Base-by-base conservation (phyloP, 2,113 vertebrate genomes). In the Bolborhynchus lineola region DNA sequence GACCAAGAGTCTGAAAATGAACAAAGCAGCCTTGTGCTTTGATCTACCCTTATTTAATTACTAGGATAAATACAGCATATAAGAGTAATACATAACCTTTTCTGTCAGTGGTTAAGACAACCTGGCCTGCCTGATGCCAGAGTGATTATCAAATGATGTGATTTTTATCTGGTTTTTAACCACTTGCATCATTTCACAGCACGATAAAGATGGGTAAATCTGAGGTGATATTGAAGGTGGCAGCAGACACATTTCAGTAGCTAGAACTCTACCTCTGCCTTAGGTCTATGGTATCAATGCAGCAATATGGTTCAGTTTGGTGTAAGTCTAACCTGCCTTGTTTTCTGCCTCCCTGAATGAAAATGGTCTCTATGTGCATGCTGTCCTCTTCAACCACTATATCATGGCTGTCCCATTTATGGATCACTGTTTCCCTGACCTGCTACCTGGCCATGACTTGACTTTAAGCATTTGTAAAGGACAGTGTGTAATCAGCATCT, bases 61-160 rank as follows among this genome's bases (percentile, higher is more conserved):
- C 15, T 41, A 18, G 62, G 62, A 64, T 23, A 57, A 85, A 77
- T 3, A 29, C 0, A 10, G 53, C 8, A 53, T 0, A 0, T 7
- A 63, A 12, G 42, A 67, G 18, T 62, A 41, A 23, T 16, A 11
- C 0, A 1, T 33, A 72, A 31, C 10, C n/a, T 50, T 57, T 44
- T 76, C 41, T 31, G 47, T 26, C 20, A 26, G 52, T 26, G 33
- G 25, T 64, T 44, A 49, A 80, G 35, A 64, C 5, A 80, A 31
- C 18, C 19, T 24, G 63, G 53, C 16, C 47, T 33, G 28, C 42
- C 20, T n/a, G 26, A n/a, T 17, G 42, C 9, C 42, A 63, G 16
- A 4, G 10, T 13, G 12, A 50, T n/a, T 39, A 39, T 11, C 25
- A 79, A 91, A 76, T 1, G 13, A 35, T 9, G 16, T 7, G 42